Conservation (phyloP, 2,113 vertebrate genomes). For the Guaruba guarouba region DNA sequence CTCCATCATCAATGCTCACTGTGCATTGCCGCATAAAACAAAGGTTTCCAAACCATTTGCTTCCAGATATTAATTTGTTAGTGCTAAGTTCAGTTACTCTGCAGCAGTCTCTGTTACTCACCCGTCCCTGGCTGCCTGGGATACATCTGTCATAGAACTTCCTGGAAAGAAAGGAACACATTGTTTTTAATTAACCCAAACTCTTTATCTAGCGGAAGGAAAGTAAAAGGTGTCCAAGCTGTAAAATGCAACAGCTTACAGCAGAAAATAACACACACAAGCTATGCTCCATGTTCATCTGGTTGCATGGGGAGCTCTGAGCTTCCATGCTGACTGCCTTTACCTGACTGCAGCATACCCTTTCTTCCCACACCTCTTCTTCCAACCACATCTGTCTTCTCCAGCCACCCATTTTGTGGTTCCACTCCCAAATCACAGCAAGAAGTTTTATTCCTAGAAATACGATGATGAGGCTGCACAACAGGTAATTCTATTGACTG, state of each 20-base stretch:
- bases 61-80: background rate
- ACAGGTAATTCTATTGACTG: background rate
- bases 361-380: background rate
- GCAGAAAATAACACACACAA: background rate
- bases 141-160: background rate
- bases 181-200: background rate
- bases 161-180: constrained; percentile 14
- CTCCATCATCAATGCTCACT: background rate
- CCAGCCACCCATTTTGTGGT: background rate
- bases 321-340: background rate
- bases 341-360: background rate
- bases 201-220: background rate
- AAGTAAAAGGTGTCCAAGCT: background rate
- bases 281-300: fast-evolving
- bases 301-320: background rate
- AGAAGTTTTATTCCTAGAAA: background rate
- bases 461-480: background rate
- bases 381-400: background rate
- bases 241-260: background rate
- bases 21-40: background rate
- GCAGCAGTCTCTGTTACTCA: constrained; percentile 37
- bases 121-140: constrained; percentile 40
- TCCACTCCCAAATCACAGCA: background rate
- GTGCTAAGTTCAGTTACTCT: background rate
- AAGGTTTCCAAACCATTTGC: background rate